Conservation (phyloP, 2,797 vertebrate genomes). For the Eupleurogrammus muticus region DNA sequence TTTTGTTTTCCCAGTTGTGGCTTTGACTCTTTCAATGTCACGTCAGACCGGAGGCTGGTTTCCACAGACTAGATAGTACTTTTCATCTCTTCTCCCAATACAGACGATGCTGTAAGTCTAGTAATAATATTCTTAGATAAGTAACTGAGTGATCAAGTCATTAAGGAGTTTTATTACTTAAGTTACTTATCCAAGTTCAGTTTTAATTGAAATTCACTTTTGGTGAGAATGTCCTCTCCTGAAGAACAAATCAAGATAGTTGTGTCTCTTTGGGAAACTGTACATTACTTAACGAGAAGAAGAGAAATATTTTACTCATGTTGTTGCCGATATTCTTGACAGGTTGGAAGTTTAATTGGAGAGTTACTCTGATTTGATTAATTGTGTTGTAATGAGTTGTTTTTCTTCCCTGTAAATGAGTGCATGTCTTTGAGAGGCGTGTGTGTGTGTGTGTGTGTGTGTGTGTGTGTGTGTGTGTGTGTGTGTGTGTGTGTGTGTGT, state of each 20-base stretch:
- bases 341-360: not conserved
- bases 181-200: not conserved
- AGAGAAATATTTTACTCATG: constrained; percentile 1
- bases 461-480: not conserved
- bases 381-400: not conserved
- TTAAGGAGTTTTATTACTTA: not conserved
- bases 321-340: not conserved
- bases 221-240: not conserved
- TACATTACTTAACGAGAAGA: not conserved
- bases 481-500: constrained; percentile 6
- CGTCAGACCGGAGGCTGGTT: not conserved
- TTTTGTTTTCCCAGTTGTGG: constrained; percentile 8
- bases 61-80: not conserved
- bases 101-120: not conserved
- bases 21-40: constrained; percentile 1
- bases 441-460: not conserved
- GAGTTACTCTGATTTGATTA: not conserved
- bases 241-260: not conserved
- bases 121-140: constrained; percentile 2
- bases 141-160: not conserved
- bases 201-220: not conserved
- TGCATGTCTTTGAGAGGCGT: constrained; percentile 7
- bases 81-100: not conserved
- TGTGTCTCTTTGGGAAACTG: too few species aligned
- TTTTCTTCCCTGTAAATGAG: constrained; percentile 3